These are phyloP conservation scores for Blennius ocellaris DNA, from an alignment of 2,113 vertebrate species.

Conservation along the genomic window DNA sequence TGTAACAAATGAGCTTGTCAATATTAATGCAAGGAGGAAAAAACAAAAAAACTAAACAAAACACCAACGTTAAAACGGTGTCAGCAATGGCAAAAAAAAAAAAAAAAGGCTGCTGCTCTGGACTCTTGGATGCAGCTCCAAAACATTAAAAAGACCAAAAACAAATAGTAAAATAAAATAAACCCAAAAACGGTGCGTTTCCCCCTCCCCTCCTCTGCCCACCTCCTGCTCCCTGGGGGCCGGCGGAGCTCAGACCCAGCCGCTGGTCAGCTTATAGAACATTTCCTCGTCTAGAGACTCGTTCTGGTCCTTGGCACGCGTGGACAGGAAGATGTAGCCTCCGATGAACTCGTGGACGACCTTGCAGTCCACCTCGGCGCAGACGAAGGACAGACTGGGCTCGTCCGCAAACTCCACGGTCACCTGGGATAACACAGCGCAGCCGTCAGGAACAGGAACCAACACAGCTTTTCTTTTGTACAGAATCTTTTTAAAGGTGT, in stretches of 20 bases:
- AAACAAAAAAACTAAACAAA: conserved; percentile 26
- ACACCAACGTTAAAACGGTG: conserved; percentile 40
- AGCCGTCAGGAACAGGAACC: too few species aligned
- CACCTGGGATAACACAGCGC: conserved; percentile 81
- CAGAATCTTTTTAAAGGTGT: too few species aligned
- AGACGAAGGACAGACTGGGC: conserved; percentile 93
- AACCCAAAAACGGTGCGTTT: conserved; percentile 37
- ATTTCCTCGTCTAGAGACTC: conserved; percentile 99
- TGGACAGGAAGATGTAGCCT: conserved; percentile 98
- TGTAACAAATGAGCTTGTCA: conserved; percentile 55
- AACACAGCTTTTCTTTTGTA: too few species aligned
- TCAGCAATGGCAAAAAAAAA: conserved; percentile 55
- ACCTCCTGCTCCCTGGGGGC: conserved; percentile 7
- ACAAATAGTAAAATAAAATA: conserved; percentile 58
- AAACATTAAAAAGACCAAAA: conserved; percentile 56
- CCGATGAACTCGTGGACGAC: conserved; percentile 99
- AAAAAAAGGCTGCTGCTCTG: conserved; percentile 63
- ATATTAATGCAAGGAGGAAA: conserved; percentile 55
- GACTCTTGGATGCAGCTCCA: conserved; percentile 65
- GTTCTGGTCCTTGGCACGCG: conserved; percentile 97
- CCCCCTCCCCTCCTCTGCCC: conserved; percentile 25
- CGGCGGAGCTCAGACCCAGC: conserved; percentile 89
- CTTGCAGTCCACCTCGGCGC: conserved; percentile 97
- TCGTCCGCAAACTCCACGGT: conserved; percentile 98
- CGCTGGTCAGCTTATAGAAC: conserved; percentile 99